These are phyloP conservation scores for Dicrostonyx torquatus DNA, from an alignment of 2,797 vertebrate species.

Conservation along the genomic window DNA sequence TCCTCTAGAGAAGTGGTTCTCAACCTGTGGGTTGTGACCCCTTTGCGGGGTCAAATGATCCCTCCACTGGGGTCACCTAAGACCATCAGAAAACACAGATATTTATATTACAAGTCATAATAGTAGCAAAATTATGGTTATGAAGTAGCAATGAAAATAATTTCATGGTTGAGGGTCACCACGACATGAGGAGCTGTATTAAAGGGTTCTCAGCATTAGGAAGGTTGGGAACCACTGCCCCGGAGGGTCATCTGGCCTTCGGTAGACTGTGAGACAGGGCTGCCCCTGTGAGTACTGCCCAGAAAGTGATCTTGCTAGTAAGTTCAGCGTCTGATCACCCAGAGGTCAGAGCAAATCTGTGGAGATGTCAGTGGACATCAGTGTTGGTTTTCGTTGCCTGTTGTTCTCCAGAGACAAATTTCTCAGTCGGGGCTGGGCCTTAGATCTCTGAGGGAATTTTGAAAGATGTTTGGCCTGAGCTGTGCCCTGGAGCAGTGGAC, in stretches of 20 bases:
- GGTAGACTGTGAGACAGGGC: neutral
- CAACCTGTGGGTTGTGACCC: neutral
- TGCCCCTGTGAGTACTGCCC: neutral
- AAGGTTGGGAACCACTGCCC: neutral
- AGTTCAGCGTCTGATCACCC: neutral
- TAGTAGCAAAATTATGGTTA: neutral
- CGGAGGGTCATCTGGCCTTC: neutral
- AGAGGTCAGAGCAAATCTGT: neutral
- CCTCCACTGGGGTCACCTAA: neutral
- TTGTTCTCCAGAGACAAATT: neutral
- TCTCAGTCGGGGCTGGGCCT: neutral
- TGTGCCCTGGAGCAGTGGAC: neutral
- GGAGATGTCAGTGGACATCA: neutral
- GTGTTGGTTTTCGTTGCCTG: neutral
- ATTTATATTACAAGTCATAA: neutral
- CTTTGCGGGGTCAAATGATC: neutral
- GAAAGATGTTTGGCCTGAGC: neutral
- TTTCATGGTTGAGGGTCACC: neutral
- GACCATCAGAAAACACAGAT: neutral
- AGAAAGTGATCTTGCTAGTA: neutral
- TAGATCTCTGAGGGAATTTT: neutral
- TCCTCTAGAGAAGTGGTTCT: neutral
- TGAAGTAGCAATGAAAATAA: no score
- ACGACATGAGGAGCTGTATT: neutral
- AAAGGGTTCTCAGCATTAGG: neutral